A percentile compares a stretch with the other conserved stretches of the same genome.
Evolutionary conservation across 2,797 vertebrate genomes (phyloP).

Genomic region (Monodelphis domestica): DNA sequence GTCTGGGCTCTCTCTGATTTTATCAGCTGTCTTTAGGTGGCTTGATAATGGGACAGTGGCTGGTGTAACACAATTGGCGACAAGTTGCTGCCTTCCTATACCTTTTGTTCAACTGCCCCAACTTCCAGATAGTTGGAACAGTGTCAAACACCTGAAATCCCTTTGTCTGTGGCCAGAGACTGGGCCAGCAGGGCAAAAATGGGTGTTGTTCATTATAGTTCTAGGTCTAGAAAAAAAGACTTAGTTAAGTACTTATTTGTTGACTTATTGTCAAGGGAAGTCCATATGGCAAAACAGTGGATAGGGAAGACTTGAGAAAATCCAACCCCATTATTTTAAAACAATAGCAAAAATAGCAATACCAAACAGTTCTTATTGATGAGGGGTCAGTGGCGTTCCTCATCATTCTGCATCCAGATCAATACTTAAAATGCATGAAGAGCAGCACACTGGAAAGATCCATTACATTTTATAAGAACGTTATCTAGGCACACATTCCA

Average conservation of each 20-base stretch:
- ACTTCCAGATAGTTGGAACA: background rate
- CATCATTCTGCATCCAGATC: background rate
- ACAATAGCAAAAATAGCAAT: background rate
- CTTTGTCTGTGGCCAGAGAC: background rate
- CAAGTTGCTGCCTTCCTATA: background rate
- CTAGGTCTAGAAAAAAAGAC: background rate
- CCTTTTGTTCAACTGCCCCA: background rate
- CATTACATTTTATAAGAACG: slow-evolving; percentile 21
- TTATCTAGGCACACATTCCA: background rate
- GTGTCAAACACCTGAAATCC: background rate
- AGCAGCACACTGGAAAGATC: background rate
- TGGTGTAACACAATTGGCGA: background rate
- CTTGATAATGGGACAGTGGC: background rate
- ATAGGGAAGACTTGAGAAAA: background rate
- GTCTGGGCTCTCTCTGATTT: background rate
- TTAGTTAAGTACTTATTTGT: background rate
- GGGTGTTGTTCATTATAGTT: background rate
- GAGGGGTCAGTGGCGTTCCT: background rate
- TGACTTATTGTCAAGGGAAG: background rate
- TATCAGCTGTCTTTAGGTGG: background rate
- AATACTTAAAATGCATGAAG: background rate
- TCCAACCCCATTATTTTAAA: background rate
- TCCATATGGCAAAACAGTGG: background rate
- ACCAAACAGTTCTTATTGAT: background rate
- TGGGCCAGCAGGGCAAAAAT: background rate